Base-by-base conservation (phyloP, 1,140 invertebrate genomes). In the Heterodera carotae region DNA sequence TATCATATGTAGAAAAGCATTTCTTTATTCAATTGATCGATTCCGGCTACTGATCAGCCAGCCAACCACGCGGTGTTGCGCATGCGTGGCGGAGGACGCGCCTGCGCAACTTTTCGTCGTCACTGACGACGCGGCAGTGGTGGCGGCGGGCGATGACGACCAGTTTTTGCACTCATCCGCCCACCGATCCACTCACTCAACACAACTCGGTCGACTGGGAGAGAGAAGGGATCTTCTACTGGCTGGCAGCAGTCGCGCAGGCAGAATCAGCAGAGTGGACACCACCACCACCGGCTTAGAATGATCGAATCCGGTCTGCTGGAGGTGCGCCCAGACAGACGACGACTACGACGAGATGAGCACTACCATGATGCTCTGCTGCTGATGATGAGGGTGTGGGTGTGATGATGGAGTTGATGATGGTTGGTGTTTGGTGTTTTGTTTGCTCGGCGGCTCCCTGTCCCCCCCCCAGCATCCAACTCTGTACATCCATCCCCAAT, bases 381-480 rank as follows among this genome's bases (percentile, higher is more conserved):
- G 39, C n/a, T n/a, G 39, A 56, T 56, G 48, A 56, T 56, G 48
- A 4, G 6, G 18, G 1, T 7, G 48, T 15, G 48, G 48, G 48
- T 8, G 12, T 43, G 39, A 8, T 43, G 39, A 43, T 43, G 48
- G 48, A n/a, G 48, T 56, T 56, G 39, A 22, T 56, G 48, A 22
- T 56, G 48, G 48, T 56, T 56, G 48, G 22, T 56, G 48, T 56
- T 56, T 56, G 48, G 48, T 56, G 48, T 56, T 56, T 56, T 56
- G 48, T 56, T 56, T 56, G 48, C 48, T 56, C 48, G 48, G 48
- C 48, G 12, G 12, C 48, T 56, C 48, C 18, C 48, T 18, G 12
- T 18, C 48, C 48, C 48, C 48, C 48, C 48, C 48, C 0, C 12
- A 8, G 6, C 39, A 8, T 43, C 39, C 39, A 43, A 43, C 2